phyloP scores from a whole-genome alignment of 2,113 vertebrate genomes.

The Sitta europaea region DNA sequence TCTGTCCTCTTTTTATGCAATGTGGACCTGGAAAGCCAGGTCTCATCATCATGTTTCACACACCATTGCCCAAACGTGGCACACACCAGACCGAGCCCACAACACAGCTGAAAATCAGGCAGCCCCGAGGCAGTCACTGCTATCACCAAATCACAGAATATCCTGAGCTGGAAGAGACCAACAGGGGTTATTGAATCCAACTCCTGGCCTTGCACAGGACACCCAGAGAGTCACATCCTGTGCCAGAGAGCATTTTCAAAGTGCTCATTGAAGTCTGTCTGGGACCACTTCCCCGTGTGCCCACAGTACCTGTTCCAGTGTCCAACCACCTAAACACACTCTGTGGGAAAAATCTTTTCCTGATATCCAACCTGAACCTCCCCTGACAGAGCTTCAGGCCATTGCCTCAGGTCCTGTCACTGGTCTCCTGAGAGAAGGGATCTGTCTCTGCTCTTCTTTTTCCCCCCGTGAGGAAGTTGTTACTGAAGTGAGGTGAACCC shows the following conservation, averaged over 20 bases:
- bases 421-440: background rate
- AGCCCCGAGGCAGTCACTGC: background rate
- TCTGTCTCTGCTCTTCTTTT: background rate
- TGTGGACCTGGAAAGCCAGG: background rate
- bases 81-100: background rate
- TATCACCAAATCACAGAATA: background rate
- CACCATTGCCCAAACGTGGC: fast-evolving
- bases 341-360: background rate
- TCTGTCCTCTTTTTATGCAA: background rate
- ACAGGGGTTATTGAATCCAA: background rate
- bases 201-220: background rate
- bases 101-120: background rate
- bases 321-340: fast-evolving
- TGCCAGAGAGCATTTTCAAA: background rate
- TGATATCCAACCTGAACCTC: background rate
- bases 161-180: background rate
- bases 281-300: too few species aligned
- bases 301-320: background rate
- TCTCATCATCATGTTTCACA: background rate
- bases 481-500: background rate
- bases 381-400: background rate
- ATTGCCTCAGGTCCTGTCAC: background rate
- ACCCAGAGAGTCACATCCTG: too few species aligned
- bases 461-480: fast-evolving
- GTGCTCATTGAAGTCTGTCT: background rate